Conservation (phyloP, 2,797 vertebrate genomes). For the Capromys pilorides region DNA sequence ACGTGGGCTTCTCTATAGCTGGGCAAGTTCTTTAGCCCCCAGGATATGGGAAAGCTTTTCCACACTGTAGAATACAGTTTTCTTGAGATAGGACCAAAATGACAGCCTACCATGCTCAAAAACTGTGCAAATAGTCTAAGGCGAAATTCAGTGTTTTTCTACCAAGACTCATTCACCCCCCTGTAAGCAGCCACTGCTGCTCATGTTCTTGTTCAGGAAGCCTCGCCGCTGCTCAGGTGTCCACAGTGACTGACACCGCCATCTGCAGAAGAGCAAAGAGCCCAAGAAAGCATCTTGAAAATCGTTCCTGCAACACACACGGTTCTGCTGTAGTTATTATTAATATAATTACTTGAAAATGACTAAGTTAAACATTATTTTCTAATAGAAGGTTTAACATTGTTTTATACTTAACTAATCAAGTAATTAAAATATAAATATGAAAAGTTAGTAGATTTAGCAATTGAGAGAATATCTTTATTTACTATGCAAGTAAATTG, state of each 20-base stretch:
- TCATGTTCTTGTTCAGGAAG: not conserved
- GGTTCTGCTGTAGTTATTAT: not conserved
- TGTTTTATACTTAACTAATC: not conserved
- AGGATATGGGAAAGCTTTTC: not conserved
- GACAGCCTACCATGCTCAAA: not conserved
- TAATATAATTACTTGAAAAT: not conserved
- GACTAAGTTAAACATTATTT: not conserved
- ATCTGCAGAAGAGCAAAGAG: not conserved
- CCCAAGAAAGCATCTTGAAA: not conserved
- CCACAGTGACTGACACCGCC: not conserved
- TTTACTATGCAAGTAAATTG: constrained; percentile 78
- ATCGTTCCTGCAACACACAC: not conserved
- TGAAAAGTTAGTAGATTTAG: not conserved
- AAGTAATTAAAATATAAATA: not conserved
- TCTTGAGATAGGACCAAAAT: not conserved
- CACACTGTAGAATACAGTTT: not conserved
- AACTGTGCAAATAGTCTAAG: not conserved
- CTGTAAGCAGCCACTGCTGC: not conserved
- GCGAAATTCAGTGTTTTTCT: not conserved
- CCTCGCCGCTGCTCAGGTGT: not conserved
- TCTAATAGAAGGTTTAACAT: not conserved
- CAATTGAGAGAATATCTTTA: constrained; percentile 69
- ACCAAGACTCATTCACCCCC: not conserved
- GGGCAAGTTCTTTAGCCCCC: not conserved
- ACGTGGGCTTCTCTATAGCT: not conserved